Conservation (phyloP, 2,888 invertebrate species). For the Elysia crispata region DNA sequence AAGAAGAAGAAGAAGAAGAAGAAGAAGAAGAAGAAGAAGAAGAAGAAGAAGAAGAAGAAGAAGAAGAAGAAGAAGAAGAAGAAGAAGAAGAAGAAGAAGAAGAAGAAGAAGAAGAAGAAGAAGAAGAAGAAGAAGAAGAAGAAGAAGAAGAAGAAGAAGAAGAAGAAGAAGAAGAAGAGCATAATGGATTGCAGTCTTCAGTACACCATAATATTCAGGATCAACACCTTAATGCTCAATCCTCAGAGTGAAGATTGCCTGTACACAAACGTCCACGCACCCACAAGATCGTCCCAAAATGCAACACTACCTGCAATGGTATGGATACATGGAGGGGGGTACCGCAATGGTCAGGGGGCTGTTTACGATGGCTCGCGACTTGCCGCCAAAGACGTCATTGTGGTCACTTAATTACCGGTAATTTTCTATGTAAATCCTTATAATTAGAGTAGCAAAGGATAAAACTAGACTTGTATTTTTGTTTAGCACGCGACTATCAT, state of each 20-base stretch:
- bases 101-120: slow-evolving; percentile 1
- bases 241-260: slow-evolving; percentile 2
- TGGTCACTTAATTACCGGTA: too few relatives aligned
- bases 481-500: too few relatives aligned
- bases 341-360: neutral
- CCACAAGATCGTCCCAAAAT: neutral
- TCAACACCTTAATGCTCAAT: too few relatives aligned
- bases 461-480: too few relatives aligned
- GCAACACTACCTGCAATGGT: neutral
- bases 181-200: too few relatives aligned
- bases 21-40: slow-evolving; percentile 17
- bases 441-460: too few relatives aligned
- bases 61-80: slow-evolving; percentile 15
- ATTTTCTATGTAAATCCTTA: too few relatives aligned
- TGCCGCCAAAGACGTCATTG: too few relatives aligned
- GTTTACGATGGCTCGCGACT: too few relatives aligned
- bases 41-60: slow-evolving; percentile 24
- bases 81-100: slow-evolving; percentile 18
- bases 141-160: slow-evolving; percentile 13
- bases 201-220: too few relatives aligned
- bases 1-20: slow-evolving; percentile 21
- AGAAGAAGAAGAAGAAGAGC: neutral
- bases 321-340: neutral
- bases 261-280: neutral
- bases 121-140: slow-evolving; percentile 3